Base-by-base conservation (phyloP, 2,888 invertebrate genomes). In the Andrena praecox region DNA sequence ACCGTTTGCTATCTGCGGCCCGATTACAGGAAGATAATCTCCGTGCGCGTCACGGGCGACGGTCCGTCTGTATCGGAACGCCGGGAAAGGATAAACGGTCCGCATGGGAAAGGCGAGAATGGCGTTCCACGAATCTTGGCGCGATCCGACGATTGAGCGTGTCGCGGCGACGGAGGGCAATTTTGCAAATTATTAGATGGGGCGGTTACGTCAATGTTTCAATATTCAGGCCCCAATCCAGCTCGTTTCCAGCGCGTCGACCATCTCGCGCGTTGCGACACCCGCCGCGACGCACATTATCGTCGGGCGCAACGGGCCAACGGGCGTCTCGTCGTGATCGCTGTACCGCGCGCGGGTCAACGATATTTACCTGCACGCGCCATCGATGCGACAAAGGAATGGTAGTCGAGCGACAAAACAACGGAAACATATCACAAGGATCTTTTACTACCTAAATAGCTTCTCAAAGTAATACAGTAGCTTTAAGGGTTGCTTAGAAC, bases 161-260 rank as follows among this genome's bases (percentile, higher is more conserved):
- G 62, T 54, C 80, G 80, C 72, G 42, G 70, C 69, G 42, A 87
- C 84, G 87, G 84, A 82, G 84, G 69, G 87, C 87, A 88, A 88
- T 88, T 87, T 82, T 77, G 80, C 87, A 84, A 88, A 88, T 87
- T 70, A 88, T 80, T 80, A 88, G 88, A 88, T 88, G 78, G 73
- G 63, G 75, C 70, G 80, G 87, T 88, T 88, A 85, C 88, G 84
- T 85, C 82, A 84, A 88, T 87, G 87, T 88, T 88, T 88, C 87
- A 88, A 88, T 88, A 88, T 88, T 88, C 88, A 78, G 78, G 73
- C 84, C 73, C 42, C 85, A 82, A 82, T 86, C 82, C 81, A 87
- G 86, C 84, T 84, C 80, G 85, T 85, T 85, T 75, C 60, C 70
- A 72, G 59, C 54, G 59, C 69, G 42, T 67, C 42, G 50, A 77